A percentile compares a stretch with the other conserved stretches of the same genome.
These are phyloP conservation scores for Carcina quercana DNA, from an alignment of 2,888 invertebrate species.

Conservation along the genomic window DNA sequence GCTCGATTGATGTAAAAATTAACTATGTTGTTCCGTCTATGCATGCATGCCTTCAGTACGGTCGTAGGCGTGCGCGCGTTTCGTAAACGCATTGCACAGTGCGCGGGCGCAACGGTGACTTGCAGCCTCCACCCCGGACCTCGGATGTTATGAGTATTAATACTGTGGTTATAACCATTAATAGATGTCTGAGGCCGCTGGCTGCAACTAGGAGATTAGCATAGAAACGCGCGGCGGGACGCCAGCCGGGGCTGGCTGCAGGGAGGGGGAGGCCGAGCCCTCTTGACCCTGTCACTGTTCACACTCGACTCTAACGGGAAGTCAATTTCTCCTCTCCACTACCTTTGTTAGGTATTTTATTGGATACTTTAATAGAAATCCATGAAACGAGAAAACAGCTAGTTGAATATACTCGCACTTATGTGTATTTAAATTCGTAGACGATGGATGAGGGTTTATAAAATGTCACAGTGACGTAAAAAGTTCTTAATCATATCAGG, in stretches of 20 bases:
- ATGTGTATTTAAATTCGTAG: no score
- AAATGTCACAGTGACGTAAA: no score
- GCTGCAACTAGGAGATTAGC: conserved; percentile 62
- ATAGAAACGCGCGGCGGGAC: conserved; percentile 64
- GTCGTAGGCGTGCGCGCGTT: conserved; percentile 59
- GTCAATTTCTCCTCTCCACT: conserved; percentile 49
- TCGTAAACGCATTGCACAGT: conserved; percentile 57
- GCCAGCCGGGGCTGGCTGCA: conserved; percentile 33
- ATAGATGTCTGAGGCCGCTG: conserved; percentile 60
- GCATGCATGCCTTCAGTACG: conserved; percentile 41
- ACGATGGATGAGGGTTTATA: no score
- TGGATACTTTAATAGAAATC: conserved; percentile 8
- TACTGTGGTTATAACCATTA: conserved; percentile 61
- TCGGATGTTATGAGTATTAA: conserved; percentile 47
- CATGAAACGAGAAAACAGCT: no score
- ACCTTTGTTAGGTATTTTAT: conserved; percentile 21
- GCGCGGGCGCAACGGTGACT: conserved; percentile 48
- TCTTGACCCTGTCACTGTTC: conserved; percentile 67
- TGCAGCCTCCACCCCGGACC: conserved; percentile 34
- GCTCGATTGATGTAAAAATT: conserved; percentile 67
- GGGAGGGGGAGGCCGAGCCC: conserved; percentile 50
- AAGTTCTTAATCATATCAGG: no score
- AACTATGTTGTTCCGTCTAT: conserved; percentile 63
- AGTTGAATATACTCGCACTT: no score
- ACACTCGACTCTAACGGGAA: conserved; percentile 65